A percentile compares a stretch with the other conserved stretches of the same genome.
phyloP scores from a whole-genome alignment of 2,113 vertebrate genomes.

The Anolis carolinensis region DNA sequence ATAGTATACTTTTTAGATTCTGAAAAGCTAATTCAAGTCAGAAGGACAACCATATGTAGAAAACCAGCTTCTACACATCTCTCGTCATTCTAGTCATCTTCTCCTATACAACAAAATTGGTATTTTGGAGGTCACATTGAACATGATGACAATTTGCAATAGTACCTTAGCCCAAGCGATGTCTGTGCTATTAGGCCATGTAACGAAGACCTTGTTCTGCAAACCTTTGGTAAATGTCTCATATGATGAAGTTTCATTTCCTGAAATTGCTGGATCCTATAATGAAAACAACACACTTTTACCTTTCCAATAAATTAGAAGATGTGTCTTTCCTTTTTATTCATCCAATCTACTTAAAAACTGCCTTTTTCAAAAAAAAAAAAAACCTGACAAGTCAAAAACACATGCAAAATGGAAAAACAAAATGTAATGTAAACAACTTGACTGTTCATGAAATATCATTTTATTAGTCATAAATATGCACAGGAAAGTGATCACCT shows the following conservation, averaged over 20 bases:
- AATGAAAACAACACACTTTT: conserved; percentile 39
- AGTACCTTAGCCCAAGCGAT: conserved; percentile 91
- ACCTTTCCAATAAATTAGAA: not conserved
- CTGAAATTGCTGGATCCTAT: conserved; percentile 92
- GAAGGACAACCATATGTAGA: not conserved
- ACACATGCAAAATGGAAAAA: not conserved
- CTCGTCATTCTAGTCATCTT: not conserved
- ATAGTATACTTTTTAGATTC: not conserved
- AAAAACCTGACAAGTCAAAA: too few relatives aligned
- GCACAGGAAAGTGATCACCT: too few relatives aligned
- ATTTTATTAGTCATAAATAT: not conserved
- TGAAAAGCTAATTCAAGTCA: not conserved
- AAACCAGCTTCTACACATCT: not conserved
- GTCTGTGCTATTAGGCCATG: conserved; percentile 74
- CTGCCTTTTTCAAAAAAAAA: too few relatives aligned
- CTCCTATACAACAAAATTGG: not conserved
- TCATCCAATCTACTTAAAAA: too few relatives aligned
- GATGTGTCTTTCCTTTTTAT: not conserved
- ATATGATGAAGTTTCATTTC: conserved; percentile 84
- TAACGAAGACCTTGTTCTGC: conserved; percentile 82
- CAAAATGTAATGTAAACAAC: not conserved
- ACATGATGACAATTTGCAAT: not conserved
- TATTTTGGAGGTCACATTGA: not conserved
- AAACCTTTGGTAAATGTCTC: conserved; percentile 76
- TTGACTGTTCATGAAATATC: too few relatives aligned